These are phyloP conservation scores for Forbesichthys agassizii DNA, from an alignment of 2,113 vertebrate genomes.

Conservation along the genomic window DNA sequence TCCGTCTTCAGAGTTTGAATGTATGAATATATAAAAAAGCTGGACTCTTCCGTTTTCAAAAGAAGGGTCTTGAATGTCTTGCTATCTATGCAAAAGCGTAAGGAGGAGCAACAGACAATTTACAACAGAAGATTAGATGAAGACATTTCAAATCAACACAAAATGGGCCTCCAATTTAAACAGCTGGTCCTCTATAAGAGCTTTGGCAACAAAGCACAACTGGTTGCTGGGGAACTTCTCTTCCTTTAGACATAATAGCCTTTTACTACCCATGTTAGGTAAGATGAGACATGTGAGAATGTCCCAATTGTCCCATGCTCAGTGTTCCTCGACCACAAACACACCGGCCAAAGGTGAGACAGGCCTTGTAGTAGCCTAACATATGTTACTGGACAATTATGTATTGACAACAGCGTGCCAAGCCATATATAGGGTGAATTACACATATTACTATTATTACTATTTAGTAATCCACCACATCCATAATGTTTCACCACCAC, in stretches of 20 bases:
- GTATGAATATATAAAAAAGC: slow-evolving; percentile 27
- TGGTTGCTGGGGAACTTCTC: background rate
- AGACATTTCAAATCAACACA: background rate
- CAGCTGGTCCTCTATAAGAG: background rate
- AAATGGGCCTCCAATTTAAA: slow-evolving; percentile 1
- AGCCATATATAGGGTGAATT: background rate
- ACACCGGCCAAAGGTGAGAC: background rate
- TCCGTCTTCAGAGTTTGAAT: slow-evolving; percentile 48
- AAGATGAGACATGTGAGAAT: slow-evolving; percentile 1
- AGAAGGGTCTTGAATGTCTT: background rate
- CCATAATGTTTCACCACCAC: background rate
- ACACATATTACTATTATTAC: too few relatives aligned
- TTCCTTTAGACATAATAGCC: background rate
- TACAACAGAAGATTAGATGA: background rate
- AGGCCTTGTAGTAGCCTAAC: background rate
- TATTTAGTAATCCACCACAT: background rate
- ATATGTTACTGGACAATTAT: background rate
- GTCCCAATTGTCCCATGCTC: background rate
- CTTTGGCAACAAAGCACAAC: background rate
- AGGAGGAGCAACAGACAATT: background rate
- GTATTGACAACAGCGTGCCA: background rate
- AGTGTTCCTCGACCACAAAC: background rate
- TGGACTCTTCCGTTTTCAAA: slow-evolving; percentile 17
- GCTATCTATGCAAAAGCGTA: slow-evolving; percentile 10
- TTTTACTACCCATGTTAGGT: background rate